phyloP scores from a whole-genome alignment of 2,888 invertebrate genomes.

The Troides oblongomaculatus region DNA sequence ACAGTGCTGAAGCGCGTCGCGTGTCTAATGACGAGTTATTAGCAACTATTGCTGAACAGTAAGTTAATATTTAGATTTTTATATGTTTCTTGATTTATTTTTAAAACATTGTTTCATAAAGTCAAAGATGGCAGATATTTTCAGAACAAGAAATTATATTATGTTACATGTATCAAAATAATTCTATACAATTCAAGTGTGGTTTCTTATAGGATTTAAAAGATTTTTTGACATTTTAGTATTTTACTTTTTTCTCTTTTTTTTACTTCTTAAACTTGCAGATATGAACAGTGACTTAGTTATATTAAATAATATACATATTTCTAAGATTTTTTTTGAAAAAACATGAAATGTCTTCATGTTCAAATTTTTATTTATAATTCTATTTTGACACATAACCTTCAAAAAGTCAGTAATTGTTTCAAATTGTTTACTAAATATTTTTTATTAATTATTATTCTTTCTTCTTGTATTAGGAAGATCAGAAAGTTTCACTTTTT shows the following conservation, averaged over 20 bases:
- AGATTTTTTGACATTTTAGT: conserved; percentile 38
- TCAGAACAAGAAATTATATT: conserved; percentile 16
- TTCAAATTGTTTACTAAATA: conserved; percentile 5
- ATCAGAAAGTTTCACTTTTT: background rate
- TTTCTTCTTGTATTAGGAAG: background rate
- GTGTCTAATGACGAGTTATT: conserved; percentile 95
- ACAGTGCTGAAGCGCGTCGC: conserved; percentile 94
- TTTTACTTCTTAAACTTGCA: conserved; percentile 26
- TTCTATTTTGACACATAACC: conserved; percentile 59
- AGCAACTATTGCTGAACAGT: conserved; percentile 94
- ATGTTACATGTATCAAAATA: conserved; percentile 2
- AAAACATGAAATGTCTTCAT: conserved; percentile 27
- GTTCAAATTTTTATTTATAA: conserved; percentile 4
- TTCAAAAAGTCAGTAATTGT: conserved; percentile 35
- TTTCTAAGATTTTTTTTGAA: too few species aligned
- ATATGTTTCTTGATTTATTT: conserved; percentile 60
- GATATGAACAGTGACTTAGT: conserved; percentile 25
- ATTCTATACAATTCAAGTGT: conserved; percentile 21
- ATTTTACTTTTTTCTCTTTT: conserved; percentile 30
- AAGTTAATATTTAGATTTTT: conserved; percentile 64
- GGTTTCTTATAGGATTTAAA: conserved; percentile 39
- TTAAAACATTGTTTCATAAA: conserved; percentile 58
- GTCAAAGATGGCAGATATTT: conserved; percentile 69
- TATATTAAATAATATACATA: background rate
- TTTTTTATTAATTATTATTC: background rate